Evolutionary conservation across 2,113 vertebrate species (phyloP).

Genomic region (Chloropsis hardwickii): DNA sequence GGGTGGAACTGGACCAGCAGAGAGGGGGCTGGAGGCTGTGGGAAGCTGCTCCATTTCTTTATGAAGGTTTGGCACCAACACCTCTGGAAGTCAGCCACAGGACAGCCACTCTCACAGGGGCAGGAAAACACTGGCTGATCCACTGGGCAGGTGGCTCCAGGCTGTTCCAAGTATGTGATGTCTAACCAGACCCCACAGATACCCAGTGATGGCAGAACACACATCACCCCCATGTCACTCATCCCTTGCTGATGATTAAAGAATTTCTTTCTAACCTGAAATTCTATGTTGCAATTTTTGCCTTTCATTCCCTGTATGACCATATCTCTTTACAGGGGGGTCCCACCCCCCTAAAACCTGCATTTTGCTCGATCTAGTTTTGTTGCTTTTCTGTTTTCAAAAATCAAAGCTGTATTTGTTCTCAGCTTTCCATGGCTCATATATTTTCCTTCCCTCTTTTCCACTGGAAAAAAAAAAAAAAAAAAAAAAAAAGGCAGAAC

Average conservation of each 20-base stretch:
- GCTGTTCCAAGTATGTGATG: neutral
- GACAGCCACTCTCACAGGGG: neutral
- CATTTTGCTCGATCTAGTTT: neutral
- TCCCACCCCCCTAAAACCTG: neutral
- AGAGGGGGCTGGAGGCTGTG: neutral
- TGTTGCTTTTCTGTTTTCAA: neutral
- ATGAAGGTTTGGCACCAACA: neutral
- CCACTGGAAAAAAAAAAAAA: neutral
- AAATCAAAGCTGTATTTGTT: neutral
- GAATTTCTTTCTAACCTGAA: neutral
- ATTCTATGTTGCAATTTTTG: neutral
- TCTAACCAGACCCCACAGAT: neutral
- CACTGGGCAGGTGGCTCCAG: neutral
- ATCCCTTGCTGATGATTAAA: neutral
- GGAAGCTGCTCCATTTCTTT: neutral
- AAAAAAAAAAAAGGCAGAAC: neutral
- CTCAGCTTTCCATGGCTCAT: neutral
- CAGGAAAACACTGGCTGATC: neutral
- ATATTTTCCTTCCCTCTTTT: neutral
- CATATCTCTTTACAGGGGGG: rapidly evolving
- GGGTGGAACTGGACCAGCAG: neutral
- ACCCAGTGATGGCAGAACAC: neutral
- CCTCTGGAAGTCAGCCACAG: neutral
- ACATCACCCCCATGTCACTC: neutral
- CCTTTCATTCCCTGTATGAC: neutral